phyloP scores from a whole-genome alignment of 2,888 invertebrate genomes.

The Hypselothyrea guttata region DNA sequence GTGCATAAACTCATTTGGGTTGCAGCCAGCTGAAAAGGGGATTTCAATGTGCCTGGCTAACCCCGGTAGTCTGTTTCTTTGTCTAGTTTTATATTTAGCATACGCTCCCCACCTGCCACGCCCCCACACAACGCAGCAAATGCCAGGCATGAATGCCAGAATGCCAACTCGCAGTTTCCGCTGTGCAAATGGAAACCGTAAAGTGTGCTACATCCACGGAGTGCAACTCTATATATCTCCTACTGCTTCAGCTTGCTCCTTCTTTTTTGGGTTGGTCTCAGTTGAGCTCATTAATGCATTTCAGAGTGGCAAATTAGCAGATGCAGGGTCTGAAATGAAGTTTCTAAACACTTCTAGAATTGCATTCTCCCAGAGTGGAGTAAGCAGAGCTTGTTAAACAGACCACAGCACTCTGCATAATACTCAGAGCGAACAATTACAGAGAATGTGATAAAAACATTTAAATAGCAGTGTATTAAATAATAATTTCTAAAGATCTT shows the following conservation, averaged over 20 bases:
- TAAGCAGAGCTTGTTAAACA: too few species aligned
- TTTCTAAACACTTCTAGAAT: too few species aligned
- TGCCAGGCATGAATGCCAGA: slow-evolving; percentile 10
- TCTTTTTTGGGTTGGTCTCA: too few species aligned
- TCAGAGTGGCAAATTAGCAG: too few species aligned
- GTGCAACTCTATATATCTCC: slow-evolving; percentile 11
- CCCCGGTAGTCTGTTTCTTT: slow-evolving; percentile 19
- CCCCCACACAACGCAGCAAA: not conserved
- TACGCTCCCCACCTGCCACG: slow-evolving; percentile 16
- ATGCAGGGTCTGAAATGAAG: too few species aligned
- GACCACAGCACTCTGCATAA: too few species aligned
- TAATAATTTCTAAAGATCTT: slow-evolving; percentile 4
- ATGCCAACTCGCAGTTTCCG: slow-evolving; percentile 3
- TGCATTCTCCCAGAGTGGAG: too few species aligned
- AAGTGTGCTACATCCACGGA: slow-evolving; percentile 21
- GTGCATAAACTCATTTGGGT: slow-evolving; percentile 54
- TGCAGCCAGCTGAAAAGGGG: slow-evolving; percentile 60
- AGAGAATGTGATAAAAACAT: too few species aligned
- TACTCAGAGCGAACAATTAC: too few species aligned
- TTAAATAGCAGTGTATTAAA: slow-evolving; percentile 5
- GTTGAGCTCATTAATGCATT: too few species aligned
- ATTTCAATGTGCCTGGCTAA: slow-evolving; percentile 43
- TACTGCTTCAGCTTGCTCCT: too few species aligned
- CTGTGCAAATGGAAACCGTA: slow-evolving; percentile 16
- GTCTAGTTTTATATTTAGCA: slow-evolving; percentile 37